phyloP scores from a whole-genome alignment of 2,888 invertebrate genomes.

The Phasia obesa region DNA sequence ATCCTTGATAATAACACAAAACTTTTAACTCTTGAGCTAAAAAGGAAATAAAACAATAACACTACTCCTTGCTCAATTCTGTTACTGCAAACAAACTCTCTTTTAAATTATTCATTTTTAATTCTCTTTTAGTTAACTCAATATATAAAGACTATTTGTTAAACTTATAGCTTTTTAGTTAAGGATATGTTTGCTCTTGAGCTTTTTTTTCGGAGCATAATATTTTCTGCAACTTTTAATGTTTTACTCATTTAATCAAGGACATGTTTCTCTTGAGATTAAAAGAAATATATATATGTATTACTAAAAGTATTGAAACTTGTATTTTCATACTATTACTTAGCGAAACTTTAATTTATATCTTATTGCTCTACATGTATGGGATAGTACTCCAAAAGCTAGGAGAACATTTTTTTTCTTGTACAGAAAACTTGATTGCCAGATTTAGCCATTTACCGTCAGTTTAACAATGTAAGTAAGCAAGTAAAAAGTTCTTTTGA shows the following conservation, averaged over 20 bases:
- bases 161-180: neutral
- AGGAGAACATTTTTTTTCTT: too few species aligned
- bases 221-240: neutral
- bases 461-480: too few species aligned
- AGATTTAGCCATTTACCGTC: too few species aligned
- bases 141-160: neutral
- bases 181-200: neutral
- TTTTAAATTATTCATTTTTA: neutral
- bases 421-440: too few species aligned
- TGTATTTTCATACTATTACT: too few species aligned
- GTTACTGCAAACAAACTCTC: neutral
- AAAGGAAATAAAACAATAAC: conserved; percentile 20
- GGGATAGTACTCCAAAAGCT: too few species aligned
- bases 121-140: neutral
- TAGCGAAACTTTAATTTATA: too few species aligned
- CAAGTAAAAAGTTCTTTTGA: too few species aligned
- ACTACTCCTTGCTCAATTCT: conserved; percentile 23
- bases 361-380: too few species aligned
- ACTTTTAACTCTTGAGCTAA: conserved; percentile 37
- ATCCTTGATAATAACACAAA: conserved; percentile 63
- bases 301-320: too few species aligned
- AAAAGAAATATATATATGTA: too few species aligned
- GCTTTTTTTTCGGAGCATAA: neutral
- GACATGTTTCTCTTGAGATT: too few species aligned
- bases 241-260: neutral